Base-by-base conservation (phyloP, 2,888 invertebrate genomes). In the Melanchra persicariae region DNA sequence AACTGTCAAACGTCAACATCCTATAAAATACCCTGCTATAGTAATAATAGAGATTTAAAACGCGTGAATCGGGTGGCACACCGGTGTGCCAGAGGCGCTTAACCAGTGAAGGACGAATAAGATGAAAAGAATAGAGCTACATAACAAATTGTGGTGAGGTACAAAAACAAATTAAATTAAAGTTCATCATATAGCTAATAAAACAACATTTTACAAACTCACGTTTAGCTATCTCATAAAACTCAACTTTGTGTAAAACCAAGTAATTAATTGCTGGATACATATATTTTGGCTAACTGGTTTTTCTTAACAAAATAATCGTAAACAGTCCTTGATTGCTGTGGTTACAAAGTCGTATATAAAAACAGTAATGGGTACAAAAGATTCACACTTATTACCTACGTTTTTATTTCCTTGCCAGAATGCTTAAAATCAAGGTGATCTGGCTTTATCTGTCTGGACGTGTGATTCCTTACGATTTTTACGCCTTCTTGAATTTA, bases 401-500 rank as follows among this genome's bases (percentile, higher is more conserved):
- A 59, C 55, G 40, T 59, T 73, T 70, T 65, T 61, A 61, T 62
- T 81, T 78, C 69, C 73, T 82, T 73, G 74, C 77, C 80, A 79
- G 71, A 74, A 74, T 55, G 60, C 62, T 83, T 60, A 57, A 73
- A 64, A 59, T 72, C 83, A 83, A 83, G 83, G 83, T 79, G 74
- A 81, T 74, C 73, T 47, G 76, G 68, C 69, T 82, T 76, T 67
- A 79, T 62, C 51, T 68, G 80, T 59, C 73, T 64, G 67, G 68
- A 79, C 70, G 58, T 64, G 74, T 59, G 79, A 79, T 54, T 80
- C 68, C 62, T 81, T 66, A 67, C 34, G 63, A 72, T 63, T 45
- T 79, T 82, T 64, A 76, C 52, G 61, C 67, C 64, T 26, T 70
- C 47, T 79, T 67, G 54, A 57, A 45, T 71, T 74, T 76, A 74